A percentile compares a stretch with the other conserved stretches of the same genome.
Conservation (phyloP, 1,140 invertebrate species). For the Lucilia cuprina region DNA sequence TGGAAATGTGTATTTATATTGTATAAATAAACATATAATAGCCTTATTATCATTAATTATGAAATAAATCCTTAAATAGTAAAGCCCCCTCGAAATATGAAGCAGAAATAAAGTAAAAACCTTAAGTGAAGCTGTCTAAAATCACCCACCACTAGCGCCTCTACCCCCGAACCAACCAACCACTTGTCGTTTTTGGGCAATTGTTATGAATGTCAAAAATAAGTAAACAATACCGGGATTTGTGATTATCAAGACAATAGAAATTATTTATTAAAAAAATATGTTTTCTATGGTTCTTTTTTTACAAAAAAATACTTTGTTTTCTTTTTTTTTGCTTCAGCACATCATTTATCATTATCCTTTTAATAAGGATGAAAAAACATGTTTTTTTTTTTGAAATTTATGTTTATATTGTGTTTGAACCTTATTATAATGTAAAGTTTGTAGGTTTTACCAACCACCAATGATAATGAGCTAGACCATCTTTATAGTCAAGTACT, state of each 20-base stretch:
- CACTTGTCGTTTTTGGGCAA: not conserved
- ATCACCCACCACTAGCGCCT: not conserved
- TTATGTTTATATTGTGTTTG: not conserved
- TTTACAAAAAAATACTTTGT: not conserved
- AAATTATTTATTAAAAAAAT: conserved; percentile 12
- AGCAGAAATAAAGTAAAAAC: not conserved
- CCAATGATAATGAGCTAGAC: not conserved
- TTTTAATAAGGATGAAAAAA: not conserved
- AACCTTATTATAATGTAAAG: not conserved
- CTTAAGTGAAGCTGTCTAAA: not conserved
- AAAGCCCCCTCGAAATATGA: not conserved
- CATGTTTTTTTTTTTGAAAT: not conserved
- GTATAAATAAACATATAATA: not conserved
- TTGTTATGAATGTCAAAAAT: not conserved
- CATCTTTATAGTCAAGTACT: not conserved
- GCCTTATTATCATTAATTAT: conserved; percentile 15
- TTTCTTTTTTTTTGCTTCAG: not conserved
- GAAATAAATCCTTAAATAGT: conserved; percentile 15
- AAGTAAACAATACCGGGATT: conserved; percentile 14
- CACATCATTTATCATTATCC: conserved; percentile 17
- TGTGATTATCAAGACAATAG: not conserved
- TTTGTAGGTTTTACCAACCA: not conserved
- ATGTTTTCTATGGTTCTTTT: not conserved
- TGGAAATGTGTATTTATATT: not conserved
- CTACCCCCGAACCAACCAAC: not conserved